Percentiles rank a stretch among this genome's conserved stretches.
phyloP scores from a whole-genome alignment of 2,113 vertebrate species.

The Forbesichthys papilliferus region DNA sequence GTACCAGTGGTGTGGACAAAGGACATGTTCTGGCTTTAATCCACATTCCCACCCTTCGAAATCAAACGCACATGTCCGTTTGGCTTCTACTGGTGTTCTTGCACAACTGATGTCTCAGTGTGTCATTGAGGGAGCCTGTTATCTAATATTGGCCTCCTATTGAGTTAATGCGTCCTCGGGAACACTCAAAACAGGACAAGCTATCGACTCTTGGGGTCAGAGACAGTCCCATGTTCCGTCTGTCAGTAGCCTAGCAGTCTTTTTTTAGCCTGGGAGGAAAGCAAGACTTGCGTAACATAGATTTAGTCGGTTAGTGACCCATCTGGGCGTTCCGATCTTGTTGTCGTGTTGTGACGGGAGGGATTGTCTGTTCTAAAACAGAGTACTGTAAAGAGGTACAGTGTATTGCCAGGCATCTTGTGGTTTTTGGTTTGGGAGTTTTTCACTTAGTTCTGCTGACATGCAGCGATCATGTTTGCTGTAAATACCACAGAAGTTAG shows the following conservation, averaged over 20 bases:
- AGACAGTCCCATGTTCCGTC: neutral
- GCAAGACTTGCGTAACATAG: conserved; percentile 5
- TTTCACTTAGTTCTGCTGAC: conserved; percentile 19
- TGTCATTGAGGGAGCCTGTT: conserved; percentile 27
- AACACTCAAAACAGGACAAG: conserved; percentile 12
- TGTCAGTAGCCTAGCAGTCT: neutral
- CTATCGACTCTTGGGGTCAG: neutral
- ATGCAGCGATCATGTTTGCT: conserved; percentile 1
- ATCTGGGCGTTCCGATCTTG: neutral
- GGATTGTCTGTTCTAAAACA: neutral
- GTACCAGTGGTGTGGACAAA: conserved; percentile 16
- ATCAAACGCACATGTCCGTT: neutral
- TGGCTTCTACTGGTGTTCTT: neutral
- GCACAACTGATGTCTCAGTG: conserved; percentile 23
- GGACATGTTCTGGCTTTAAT: neutral
- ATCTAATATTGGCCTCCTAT: conserved; percentile 33
- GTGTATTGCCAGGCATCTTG: conserved; percentile 1
- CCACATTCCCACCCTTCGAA: neutral
- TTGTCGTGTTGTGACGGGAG: neutral
- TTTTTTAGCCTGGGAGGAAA: conserved; percentile 5
- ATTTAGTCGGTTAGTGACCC: neutral
- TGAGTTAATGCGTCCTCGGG: conserved; percentile 5
- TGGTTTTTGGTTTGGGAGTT: conserved; percentile 8
- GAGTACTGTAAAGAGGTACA: neutral
- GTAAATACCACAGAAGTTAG: conserved; percentile 20